These are phyloP conservation scores for Morpho achilles DNA, from an alignment of 2,888 invertebrate species.

Conservation along the genomic window DNA sequence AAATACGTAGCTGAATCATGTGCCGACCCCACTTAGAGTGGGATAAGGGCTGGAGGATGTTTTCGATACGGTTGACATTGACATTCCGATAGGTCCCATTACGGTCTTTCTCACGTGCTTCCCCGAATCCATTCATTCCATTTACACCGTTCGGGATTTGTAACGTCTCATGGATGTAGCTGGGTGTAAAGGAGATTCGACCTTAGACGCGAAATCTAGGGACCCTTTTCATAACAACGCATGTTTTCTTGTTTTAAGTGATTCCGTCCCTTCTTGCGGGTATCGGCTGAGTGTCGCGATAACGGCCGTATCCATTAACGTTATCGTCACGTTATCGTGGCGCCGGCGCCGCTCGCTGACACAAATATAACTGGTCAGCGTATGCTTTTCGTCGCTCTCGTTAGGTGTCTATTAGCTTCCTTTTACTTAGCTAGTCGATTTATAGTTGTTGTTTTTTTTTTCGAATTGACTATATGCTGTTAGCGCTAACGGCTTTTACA, in stretches of 20 bases:
- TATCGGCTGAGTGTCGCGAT: constrained; percentile 53
- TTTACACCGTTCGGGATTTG: constrained; percentile 39
- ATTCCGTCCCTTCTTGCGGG: constrained; percentile 39
- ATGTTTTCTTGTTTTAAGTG: constrained; percentile 32
- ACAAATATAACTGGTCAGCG: constrained; percentile 53
- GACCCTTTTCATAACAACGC: constrained; percentile 22
- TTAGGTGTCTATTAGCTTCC: constrained; percentile 34
- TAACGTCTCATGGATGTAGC: constrained; percentile 27
- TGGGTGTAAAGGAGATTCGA: constrained; percentile 37
- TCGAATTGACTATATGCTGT: no score
- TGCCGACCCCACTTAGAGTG: no score
- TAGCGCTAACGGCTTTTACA: no score
- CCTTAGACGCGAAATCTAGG: constrained; percentile 34
- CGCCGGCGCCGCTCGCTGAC: constrained; percentile 63
- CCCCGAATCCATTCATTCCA: constrained; percentile 70
- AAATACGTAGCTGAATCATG: no score
- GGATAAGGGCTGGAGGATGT: constrained; percentile 29
- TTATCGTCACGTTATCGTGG: constrained; percentile 69
- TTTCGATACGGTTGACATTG: constrained; percentile 57
- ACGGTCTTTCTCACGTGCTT: constrained; percentile 60
- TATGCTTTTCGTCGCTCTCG: constrained; percentile 47
- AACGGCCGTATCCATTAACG: constrained; percentile 70
- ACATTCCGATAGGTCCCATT: constrained; percentile 64
- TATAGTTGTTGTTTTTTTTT: not conserved
- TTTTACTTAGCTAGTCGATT: constrained; percentile 25